These are phyloP conservation scores for Tautogolabrus adspersus DNA, from an alignment of 2,113 vertebrate species.

Conservation along the genomic window DNA sequence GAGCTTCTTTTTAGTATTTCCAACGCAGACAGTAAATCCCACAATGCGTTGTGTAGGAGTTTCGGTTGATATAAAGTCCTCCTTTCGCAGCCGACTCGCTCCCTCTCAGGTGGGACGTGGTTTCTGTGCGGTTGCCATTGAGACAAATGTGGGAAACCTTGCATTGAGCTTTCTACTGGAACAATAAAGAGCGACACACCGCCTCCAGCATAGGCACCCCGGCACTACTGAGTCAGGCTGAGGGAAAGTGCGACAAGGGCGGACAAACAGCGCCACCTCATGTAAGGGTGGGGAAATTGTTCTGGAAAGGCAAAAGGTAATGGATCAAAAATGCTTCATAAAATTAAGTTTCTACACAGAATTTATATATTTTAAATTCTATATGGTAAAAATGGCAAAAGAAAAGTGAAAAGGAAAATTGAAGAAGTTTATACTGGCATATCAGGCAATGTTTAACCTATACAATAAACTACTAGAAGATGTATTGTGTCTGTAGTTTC, in stretches of 20 bases:
- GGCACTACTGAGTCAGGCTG: slow-evolving; percentile 2
- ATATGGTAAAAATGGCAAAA: too few relatives aligned
- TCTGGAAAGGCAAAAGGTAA: not conserved
- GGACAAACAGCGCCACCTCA: slow-evolving; percentile 19
- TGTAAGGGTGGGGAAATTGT: not conserved
- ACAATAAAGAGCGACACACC: slow-evolving; percentile 72
- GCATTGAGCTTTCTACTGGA: slow-evolving; percentile 45
- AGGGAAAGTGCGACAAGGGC: not conserved
- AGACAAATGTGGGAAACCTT: slow-evolving; percentile 52
- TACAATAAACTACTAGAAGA: too few relatives aligned
- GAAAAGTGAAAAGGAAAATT: too few relatives aligned
- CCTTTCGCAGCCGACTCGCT: slow-evolving; percentile 30
- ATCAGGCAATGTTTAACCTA: too few relatives aligned
- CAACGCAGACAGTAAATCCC: slow-evolving; percentile 30
- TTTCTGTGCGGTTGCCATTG: slow-evolving; percentile 63
- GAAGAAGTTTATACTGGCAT: too few relatives aligned
- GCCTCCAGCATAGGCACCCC: slow-evolving; percentile 52
- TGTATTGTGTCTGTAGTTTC: too few relatives aligned
- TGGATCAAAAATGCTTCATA: not conserved
- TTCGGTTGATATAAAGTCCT: not conserved
- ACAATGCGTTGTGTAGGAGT: not conserved
- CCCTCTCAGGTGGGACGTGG: slow-evolving; percentile 72
- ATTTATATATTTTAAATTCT: too few relatives aligned
- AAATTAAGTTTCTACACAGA: too few relatives aligned
- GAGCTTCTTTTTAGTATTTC: slow-evolving; percentile 22